Percentiles rank a stretch among this genome's conserved stretches.
These are phyloP conservation scores for Epizoanthus illoricatus DNA, from an alignment of 92 coral and sea anemone genomes.

Conservation along the genomic window DNA sequence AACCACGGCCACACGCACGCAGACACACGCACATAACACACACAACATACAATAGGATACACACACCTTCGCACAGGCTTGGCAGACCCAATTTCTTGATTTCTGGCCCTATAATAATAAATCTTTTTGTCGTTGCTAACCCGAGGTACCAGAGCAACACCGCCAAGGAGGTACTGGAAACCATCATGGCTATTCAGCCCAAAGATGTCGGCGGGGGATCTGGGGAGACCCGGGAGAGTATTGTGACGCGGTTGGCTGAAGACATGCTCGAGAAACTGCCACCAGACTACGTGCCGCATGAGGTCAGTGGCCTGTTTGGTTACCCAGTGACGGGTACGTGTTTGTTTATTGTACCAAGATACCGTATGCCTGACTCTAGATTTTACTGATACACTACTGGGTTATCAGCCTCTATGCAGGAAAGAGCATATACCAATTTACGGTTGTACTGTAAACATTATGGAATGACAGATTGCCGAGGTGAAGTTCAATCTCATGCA, in stretches of 20 bases:
- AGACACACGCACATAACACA: neutral
- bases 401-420: too few relatives aligned
- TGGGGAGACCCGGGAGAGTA: conserved; percentile 91
- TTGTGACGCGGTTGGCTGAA: conserved; percentile 79
- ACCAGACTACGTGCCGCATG: conserved; percentile 77
- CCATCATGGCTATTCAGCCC: conserved; percentile 91
- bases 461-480: too few relatives aligned
- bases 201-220: conserved; percentile 89
- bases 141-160: conserved; percentile 84
- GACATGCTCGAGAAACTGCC: conserved; percentile 94
- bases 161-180: conserved; percentile 85
- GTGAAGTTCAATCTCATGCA: too few relatives aligned
- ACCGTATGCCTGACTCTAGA: too few relatives aligned
- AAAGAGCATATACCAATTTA: too few relatives aligned
- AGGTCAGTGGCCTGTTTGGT: conserved; percentile 42
- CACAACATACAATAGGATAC: neutral
- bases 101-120: neutral
- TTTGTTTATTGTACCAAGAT: too few relatives aligned
- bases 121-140: neutral
- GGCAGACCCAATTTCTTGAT: neutral
- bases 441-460: too few relatives aligned
- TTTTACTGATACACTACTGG: too few relatives aligned
- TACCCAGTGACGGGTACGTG: too few relatives aligned
- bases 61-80: neutral
- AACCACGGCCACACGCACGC: neutral